Conservation (phyloP, 2,797 vertebrate species). For the Amazonetta brasiliensis region DNA sequence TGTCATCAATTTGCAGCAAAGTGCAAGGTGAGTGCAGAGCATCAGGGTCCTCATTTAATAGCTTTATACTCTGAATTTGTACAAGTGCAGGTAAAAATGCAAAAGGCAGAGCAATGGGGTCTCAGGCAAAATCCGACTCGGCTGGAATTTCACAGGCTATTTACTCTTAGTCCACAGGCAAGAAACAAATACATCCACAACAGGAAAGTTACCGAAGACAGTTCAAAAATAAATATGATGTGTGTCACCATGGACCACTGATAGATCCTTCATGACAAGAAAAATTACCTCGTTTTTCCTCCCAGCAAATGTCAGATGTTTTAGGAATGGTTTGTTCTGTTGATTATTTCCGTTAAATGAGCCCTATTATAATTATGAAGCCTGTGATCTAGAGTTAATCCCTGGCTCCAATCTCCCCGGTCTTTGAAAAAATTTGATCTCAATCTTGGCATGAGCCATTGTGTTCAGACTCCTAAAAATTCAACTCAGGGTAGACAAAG, state of each 20-base stretch:
- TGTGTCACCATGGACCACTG: not conserved
- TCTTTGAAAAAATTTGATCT: not conserved
- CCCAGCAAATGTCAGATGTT: not conserved
- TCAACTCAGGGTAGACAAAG: constrained; percentile 8
- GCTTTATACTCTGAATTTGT: not conserved
- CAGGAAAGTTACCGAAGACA: not conserved
- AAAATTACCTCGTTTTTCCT: not conserved
- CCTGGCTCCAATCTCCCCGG: not conserved
- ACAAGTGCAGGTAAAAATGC: not conserved
- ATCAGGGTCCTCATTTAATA: not conserved
- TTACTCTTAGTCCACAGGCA: not conserved
- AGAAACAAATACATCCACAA: not conserved
- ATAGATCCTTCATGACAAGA: not conserved
- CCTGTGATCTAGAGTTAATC: not conserved
- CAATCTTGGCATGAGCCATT: constrained; percentile 19
- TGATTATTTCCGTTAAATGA: not conserved
- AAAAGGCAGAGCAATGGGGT: not conserved
- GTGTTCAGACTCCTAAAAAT: constrained; percentile 15
- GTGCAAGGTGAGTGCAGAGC: not conserved
- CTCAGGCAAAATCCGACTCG: not conserved
- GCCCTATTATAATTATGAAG: not conserved
- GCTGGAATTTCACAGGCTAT: not conserved
- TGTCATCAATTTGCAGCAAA: not conserved
- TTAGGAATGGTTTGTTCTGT: not conserved
- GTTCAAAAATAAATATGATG: not conserved